Base-by-base conservation (phyloP, 2,797 vertebrate species). In the Phalanger gymnotis region DNA sequence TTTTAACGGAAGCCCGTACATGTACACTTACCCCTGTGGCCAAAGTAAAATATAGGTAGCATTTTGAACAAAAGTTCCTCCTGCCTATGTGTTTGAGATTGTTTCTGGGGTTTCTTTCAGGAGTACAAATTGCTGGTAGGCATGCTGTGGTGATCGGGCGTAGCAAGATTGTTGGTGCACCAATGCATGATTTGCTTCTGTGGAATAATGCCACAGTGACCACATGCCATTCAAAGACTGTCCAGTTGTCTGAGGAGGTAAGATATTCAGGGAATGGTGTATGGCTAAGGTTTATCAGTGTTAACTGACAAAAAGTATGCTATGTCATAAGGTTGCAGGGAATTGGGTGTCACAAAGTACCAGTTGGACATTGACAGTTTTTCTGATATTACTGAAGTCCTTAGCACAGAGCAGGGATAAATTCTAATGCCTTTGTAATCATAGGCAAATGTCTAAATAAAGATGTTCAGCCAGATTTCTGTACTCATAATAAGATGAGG, bases 121-220 rank as follows among this genome's bases (percentile, higher is more conserved):
- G 99, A 81, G 92, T 99, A 51, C 99, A 99, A 57, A 98, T 99
- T 97, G 99, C 99, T 0, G 99, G 99, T 91, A 99, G 99, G 94
- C 99, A 98, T 11, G 99, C 99, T 0, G 99, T 99, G 0, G 99
- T 99, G 96, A 98, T 99, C 3, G 99, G 99, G 13, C 99, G 99
- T 94, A 99, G 99, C 98, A 99, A 99, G 98, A 99, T 99, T 0
- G 99, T 99, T 0, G 99, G 99, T 0, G 99, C 99, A 22, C 99
- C 99, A 1, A 99, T 99, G 99, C 99, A 99, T 0, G 99, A 99
- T 98, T 98, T 99, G 94, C 99, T 99, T 96, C 99, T 99, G 91
- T 99, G 99, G 99, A 99, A 98, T 98, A 99, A 99, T 0, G 99
- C 99, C 28, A 99, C 99, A 0, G 99, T 99, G 96, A 99, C 99